Conservation (phyloP, 2,888 invertebrate species). For the Aproaerema taeniolella region DNA sequence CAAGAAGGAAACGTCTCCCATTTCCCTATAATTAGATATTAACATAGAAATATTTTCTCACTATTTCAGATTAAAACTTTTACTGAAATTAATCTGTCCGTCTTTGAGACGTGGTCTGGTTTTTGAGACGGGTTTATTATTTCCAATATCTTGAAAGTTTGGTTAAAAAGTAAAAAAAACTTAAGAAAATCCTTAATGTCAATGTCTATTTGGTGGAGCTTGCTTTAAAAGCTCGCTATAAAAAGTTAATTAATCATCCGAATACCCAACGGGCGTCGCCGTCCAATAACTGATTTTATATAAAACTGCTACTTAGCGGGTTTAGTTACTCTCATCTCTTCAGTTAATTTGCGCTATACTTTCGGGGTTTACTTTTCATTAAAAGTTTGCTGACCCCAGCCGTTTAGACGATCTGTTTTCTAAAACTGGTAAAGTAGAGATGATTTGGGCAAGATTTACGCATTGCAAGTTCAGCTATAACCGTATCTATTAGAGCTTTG, state of each 20-base stretch:
- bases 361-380: not conserved
- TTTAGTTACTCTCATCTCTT: too few species aligned
- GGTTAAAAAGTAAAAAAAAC: too few species aligned
- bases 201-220: slow-evolving; percentile 17
- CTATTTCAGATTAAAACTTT: not conserved
- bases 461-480: too few species aligned
- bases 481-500: too few species aligned
- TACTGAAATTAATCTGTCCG: slow-evolving; percentile 7
- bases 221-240: not conserved
- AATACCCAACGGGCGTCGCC: slow-evolving; percentile 2
- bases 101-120: too few species aligned
- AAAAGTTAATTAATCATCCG: slow-evolving; percentile 9
- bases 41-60: not conserved
- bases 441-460: too few species aligned
- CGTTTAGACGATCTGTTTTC: too few species aligned
- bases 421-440: too few species aligned
- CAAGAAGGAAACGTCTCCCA: slow-evolving; percentile 7
- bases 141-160: too few species aligned
- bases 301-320: slow-evolving; percentile 2
- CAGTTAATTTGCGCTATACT: too few species aligned
- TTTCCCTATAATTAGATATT: not conserved
- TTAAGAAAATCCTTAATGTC: slow-evolving; percentile 45
- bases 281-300: slow-evolving; percentile 8
- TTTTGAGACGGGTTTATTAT: too few species aligned
- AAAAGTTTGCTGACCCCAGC: too few species aligned